phyloP scores from a whole-genome alignment of 2,888 invertebrate species.

The Napeogenes sylphis region DNA sequence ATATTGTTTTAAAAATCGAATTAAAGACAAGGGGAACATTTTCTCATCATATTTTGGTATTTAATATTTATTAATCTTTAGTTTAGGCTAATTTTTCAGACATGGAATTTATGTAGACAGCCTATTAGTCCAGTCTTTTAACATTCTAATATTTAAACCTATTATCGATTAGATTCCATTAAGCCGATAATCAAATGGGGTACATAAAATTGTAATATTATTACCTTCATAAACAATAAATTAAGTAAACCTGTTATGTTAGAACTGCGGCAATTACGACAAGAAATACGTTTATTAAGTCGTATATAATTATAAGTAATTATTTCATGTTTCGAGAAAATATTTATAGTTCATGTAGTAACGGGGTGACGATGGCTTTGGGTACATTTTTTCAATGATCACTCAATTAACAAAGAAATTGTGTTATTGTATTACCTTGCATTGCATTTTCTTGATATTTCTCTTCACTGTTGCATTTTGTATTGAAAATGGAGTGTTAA shows the following conservation, averaged over 20 bases:
- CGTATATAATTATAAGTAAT: slow-evolving; percentile 11
- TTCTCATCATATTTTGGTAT: too few species aligned
- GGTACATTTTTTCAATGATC: neutral
- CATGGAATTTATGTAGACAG: too few species aligned
- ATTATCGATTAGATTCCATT: slow-evolving; percentile 17
- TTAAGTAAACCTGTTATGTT: slow-evolving; percentile 12
- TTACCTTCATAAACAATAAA: slow-evolving; percentile 17
- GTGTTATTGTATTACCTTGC: neutral
- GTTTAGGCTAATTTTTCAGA: too few species aligned
- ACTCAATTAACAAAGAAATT: slow-evolving; percentile 3
- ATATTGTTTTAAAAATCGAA: neutral
- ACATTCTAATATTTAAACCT: neutral
- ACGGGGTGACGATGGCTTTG: neutral
- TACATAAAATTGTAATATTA: slow-evolving; percentile 18
- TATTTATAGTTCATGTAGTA: slow-evolving; percentile 8
- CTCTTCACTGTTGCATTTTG: neutral
- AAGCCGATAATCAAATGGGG: slow-evolving; percentile 16
- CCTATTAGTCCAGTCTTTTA: neutral
- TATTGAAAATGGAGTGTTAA: too few species aligned
- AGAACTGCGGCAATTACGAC: slow-evolving; percentile 1
- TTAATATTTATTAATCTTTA: too few species aligned
- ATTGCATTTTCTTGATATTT: neutral
- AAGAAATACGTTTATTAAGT: slow-evolving; percentile 15
- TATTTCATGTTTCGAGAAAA: slow-evolving; percentile 7
- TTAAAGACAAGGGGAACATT: too few species aligned